These are phyloP conservation scores for Euura saliciscinereae DNA, from an alignment of 1,140 invertebrate species.

Conservation along the genomic window DNA sequence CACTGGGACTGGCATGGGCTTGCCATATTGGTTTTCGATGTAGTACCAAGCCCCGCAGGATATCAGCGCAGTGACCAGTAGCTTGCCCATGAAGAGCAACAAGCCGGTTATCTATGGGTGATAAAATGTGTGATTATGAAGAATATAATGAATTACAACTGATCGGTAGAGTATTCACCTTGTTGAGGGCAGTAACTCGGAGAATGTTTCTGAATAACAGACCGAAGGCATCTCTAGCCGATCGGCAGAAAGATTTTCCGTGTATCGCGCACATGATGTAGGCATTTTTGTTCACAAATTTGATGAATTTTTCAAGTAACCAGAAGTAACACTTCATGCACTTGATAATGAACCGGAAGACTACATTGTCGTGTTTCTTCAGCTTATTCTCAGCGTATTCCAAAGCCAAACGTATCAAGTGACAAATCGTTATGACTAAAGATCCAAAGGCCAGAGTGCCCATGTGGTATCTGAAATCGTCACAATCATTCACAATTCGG, in stretches of 20 bases:
- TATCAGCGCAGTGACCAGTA: conserved; percentile 65
- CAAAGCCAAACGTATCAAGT: conserved; percentile 82
- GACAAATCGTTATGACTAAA: conserved; percentile 88
- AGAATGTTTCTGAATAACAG: conserved; percentile 89
- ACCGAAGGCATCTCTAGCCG: conserved; percentile 88
- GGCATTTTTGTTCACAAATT: conserved; percentile 87
- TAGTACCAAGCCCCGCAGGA: conserved; percentile 42
- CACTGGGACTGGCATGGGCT: conserved; percentile 62
- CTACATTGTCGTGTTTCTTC: conserved; percentile 77
- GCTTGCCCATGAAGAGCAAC: conserved; percentile 70
- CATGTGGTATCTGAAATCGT: conserved; percentile 78
- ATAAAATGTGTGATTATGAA: conserved; percentile 31
- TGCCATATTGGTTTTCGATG: conserved; percentile 22
- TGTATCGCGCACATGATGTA: conserved; percentile 97
- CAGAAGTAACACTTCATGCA: conserved; percentile 90
- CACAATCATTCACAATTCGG: neutral
- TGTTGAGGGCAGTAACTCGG: conserved; percentile 87
- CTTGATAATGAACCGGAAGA: conserved; percentile 78
- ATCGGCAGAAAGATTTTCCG: conserved; percentile 89
- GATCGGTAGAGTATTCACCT: conserved; percentile 62
- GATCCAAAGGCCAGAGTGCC: conserved; percentile 95
- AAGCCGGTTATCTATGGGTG: conserved; percentile 66
- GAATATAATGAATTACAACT: too few species aligned
- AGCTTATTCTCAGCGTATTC: conserved; percentile 87
- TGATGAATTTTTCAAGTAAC: conserved; percentile 89